Evolutionary conservation across 2,888 invertebrate species (phyloP), one percentile per base, ranked within the genome.

Genomic region (Lamproptera curius): DNA sequence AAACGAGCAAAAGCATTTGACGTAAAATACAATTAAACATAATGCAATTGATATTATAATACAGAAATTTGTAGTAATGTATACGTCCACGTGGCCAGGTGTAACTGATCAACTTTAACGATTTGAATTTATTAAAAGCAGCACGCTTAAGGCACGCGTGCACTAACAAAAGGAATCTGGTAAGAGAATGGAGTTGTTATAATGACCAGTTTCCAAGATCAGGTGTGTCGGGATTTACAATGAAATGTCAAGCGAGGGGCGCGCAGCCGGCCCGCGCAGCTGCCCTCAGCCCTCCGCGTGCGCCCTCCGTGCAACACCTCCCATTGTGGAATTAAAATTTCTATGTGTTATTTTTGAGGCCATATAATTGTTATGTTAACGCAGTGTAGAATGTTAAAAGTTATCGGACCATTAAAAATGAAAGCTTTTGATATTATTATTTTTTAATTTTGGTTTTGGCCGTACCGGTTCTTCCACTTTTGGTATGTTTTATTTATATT

Each of bases 191-290:
- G 65, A 73, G 74, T 73, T 73, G 75, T 55, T 73, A 76, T 83
- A 82, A 82, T 80, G 74, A 76, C 71, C 74, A 73, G 78, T 76
- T 73, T 70, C 52, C 56, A 63, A 72, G 76, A 81, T 85, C 84
- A 85, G 85, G 86, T 85, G 83, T 76, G 85, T 71, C 63, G 67
- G 74, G 83, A 83, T 84, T 86, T 82, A 73, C 73, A 57, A 70
- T 73, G 76, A 65, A 79, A 80, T 83, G 81, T 83, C 82, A 78
- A 78, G 73, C 67, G 76, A 73, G 65, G 57, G 69, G 28, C 40
- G 13, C 66, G 76, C 86, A 84, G 78, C 84, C 84, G 69, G 66
- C 60, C 36, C 68, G 72, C 73, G 82, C 85, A 82, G 85, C 85
- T 82, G 86, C 73, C 79, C 62, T 62, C 58, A 51, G 62, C 63